Evolutionary conservation across 2,113 vertebrate species (phyloP).

Genomic region (Aptenodytes patagonicus): DNA sequence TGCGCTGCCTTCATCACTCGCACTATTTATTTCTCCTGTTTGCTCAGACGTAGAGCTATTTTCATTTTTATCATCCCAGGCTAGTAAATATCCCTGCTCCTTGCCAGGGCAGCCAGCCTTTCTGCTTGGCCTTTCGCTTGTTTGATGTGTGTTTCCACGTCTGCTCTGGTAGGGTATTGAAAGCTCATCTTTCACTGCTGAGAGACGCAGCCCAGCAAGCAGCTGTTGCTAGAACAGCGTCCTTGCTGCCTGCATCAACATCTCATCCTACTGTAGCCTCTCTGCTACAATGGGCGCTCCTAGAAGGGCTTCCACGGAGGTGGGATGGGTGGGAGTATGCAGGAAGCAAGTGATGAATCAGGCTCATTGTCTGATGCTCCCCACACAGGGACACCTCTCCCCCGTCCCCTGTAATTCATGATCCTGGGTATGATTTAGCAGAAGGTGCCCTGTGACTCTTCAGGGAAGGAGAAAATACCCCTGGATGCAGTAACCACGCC

Average conservation of each 20-base stretch:
- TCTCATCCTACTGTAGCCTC: not conserved
- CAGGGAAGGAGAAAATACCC: not conserved
- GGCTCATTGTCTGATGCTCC: not conserved
- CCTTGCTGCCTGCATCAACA: not conserved
- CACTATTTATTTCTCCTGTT: not conserved
- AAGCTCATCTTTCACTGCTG: not conserved
- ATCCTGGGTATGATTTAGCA: not conserved
- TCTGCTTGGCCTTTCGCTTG: fast-evolving
- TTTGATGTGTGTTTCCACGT: not conserved
- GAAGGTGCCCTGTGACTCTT: not conserved
- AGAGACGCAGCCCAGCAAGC: not conserved
- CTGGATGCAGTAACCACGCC: not conserved
- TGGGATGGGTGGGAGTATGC: not conserved
- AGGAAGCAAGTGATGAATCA: fast-evolving
- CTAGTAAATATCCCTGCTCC: not conserved
- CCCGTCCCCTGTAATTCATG: not conserved
- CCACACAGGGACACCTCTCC: not conserved
- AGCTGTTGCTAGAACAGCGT: not conserved
- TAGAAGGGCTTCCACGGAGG: not conserved
- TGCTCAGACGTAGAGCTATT: not conserved
- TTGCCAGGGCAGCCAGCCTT: not conserved
- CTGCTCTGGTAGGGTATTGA: not conserved
- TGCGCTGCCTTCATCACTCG: not conserved
- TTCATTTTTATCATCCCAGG: not conserved
- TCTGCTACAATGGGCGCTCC: fast-evolving